Percentiles rank a stretch among this genome's conserved stretches.
Conservation (phyloP, 2,888 invertebrate species). For the Orthosia cruda region DNA sequence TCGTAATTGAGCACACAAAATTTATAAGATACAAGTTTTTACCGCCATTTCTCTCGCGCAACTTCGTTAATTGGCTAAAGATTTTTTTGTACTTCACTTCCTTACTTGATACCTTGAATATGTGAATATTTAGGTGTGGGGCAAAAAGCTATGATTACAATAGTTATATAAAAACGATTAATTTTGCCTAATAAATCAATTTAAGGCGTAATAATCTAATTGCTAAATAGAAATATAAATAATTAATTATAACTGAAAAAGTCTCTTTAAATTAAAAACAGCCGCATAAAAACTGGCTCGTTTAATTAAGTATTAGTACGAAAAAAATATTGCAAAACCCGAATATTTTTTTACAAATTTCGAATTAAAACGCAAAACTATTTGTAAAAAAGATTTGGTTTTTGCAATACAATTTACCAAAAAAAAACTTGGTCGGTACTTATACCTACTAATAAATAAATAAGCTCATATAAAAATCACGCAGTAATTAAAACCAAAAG, state of each 20-base stretch:
- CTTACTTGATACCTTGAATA: constrained; percentile 21
- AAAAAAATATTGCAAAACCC: neutral
- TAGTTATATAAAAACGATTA: neutral
- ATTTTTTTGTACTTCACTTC: constrained; percentile 54
- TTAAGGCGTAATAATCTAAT: neutral
- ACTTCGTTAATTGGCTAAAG: constrained; percentile 57
- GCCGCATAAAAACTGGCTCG: neutral
- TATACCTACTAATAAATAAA: no score
- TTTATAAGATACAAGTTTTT: constrained; percentile 60
- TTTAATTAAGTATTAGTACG: neutral
- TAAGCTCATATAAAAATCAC: neutral
- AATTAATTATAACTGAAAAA: neutral
- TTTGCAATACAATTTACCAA: no score
- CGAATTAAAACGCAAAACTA: neutral
- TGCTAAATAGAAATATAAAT: neutral
- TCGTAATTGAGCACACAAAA: constrained; percentile 43
- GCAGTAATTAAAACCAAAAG: neutral
- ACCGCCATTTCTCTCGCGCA: constrained; percentile 44
- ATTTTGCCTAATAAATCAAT: neutral
- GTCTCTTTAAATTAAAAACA: neutral
- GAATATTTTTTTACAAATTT: neutral
- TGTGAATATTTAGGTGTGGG: constrained; percentile 8
- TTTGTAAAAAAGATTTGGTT: no score
- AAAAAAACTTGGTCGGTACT: no score
- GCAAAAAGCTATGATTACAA: constrained; percentile 17